Evolutionary conservation across 2,888 invertebrate genomes (phyloP), one percentile per base, ranked within the genome.

Genomic region (Atethmia centrago): DNA sequence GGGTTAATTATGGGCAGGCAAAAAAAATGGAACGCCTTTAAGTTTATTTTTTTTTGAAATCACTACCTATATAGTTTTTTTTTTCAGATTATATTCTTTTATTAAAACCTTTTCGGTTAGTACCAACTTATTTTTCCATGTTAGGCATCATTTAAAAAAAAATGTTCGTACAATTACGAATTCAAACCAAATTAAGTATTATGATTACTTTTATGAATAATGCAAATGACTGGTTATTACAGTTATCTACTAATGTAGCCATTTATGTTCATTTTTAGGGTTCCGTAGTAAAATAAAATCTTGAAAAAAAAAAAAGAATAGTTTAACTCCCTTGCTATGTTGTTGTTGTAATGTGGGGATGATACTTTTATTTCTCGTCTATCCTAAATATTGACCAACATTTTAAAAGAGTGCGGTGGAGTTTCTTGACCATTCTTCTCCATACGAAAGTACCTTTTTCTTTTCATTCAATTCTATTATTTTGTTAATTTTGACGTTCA

Each of bases 211-310:
- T 40, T 31, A 42, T 51, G 21, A 71, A 49, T 36, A 73, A 73
- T 36, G 7, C 45, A 61, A 55, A 55, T 62, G 19, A 5, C 2
- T 42, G 12, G 47, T 74, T 56, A 56, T 49, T 28, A 62, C 45
- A 74, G 40, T 56, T 40, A n/a, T n/a, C n/a, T n/a, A 47, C 51
- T 42, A 74, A 62, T 62, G 74, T 31, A 40, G 12, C 16, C 12
- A 28, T 49, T 64, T 31, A 42, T 49, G 14, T 49, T 31, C 7
- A 31, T 49, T 56, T 25, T 5, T 21, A 16, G n/a, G n/a, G n/a
- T n/a, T n/a, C n/a, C n/a, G n/a, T n/a, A n/a, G n/a, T n/a, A n/a
- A n/a, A n/a, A n/a, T n/a, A n/a, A n/a, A n/a, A n/a, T n/a, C n/a
- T n/a, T n/a, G n/a, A n/a, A n/a, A n/a, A n/a, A n/a, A n/a, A n/a